Evolutionary conservation across 1,140 invertebrate genomes (phyloP).

Genomic region (Chrysoperla carnea): DNA sequence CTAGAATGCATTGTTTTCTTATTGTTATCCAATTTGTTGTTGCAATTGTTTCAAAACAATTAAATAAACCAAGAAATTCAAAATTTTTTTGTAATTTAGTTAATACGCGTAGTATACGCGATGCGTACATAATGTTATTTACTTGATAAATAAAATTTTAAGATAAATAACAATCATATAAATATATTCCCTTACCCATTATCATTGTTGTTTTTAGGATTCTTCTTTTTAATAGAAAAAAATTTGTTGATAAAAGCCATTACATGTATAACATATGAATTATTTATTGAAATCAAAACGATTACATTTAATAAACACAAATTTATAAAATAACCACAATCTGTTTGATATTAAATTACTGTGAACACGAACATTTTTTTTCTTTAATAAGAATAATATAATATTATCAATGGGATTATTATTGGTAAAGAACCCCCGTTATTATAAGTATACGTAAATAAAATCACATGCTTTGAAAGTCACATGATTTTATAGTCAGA

Average conservation of each 20-base stretch:
- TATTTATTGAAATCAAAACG: slow-evolving; percentile 15
- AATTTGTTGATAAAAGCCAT: slow-evolving; percentile 31
- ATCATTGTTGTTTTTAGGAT: slow-evolving; percentile 11
- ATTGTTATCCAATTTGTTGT: slow-evolving; percentile 1
- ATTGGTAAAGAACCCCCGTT: too few relatives aligned
- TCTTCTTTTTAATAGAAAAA: slow-evolving; percentile 19
- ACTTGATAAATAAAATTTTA: slow-evolving; percentile 9
- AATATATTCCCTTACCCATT: slow-evolving; percentile 7
- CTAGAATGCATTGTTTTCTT: too few relatives aligned
- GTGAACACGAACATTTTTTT: too few relatives aligned
- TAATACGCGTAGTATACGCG: too few relatives aligned
- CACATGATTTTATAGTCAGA: slow-evolving; percentile 26
- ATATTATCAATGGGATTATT: too few relatives aligned
- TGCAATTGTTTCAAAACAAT: slow-evolving; percentile 3
- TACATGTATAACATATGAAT: slow-evolving; percentile 18
- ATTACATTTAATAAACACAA: slow-evolving; percentile 19
- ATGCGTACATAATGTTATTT: too few relatives aligned
- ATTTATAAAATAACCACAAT: slow-evolving; percentile 17
- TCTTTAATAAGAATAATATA: too few relatives aligned
- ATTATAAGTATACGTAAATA: slow-evolving; percentile 18
- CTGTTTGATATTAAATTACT: too few relatives aligned
- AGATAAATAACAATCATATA: slow-evolving; percentile 4
- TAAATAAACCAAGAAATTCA: too few relatives aligned
- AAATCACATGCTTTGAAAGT: slow-evolving; percentile 34
- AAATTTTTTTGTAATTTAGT: too few relatives aligned